Percentiles rank a stretch among this genome's conserved stretches.
phyloP scores from a whole-genome alignment of 2,113 vertebrate genomes.

The Aldabrachelys gigantea region DNA sequence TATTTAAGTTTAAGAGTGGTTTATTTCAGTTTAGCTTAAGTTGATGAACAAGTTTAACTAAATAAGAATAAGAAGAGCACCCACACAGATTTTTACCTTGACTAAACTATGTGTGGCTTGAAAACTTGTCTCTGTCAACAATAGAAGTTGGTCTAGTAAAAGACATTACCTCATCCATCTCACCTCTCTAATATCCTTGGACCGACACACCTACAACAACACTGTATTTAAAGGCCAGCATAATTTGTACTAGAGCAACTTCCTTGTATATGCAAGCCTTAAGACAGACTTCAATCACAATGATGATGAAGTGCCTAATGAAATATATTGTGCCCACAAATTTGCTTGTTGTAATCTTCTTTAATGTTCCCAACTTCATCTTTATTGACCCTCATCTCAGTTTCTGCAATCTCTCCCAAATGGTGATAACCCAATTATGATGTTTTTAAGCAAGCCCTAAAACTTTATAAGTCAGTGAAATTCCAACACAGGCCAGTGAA shows the following conservation, averaged over 20 bases:
- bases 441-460: conserved; percentile 28
- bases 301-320: not conserved
- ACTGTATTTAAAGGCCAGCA: not conserved
- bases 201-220: not conserved
- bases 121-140: not conserved
- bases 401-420: not conserved
- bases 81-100: not conserved
- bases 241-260: not conserved
- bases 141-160: not conserved
- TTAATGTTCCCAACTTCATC: not conserved
- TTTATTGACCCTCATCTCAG: not conserved
- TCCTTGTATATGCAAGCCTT: not conserved
- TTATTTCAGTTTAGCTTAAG: not conserved
- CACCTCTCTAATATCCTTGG: not conserved
- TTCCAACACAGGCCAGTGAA: not conserved
- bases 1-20: not conserved
- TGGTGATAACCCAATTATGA: not conserved
- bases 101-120: not conserved
- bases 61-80: not conserved
- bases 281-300: not conserved
- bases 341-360: not conserved
- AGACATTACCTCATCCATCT: not conserved
- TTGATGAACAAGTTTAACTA: not conserved
- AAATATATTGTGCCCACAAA: not conserved
- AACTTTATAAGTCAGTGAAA: conserved; percentile 3